Evolutionary conservation across 1,140 invertebrate genomes (phyloP).

Genomic region (Ceratina australensis): DNA sequence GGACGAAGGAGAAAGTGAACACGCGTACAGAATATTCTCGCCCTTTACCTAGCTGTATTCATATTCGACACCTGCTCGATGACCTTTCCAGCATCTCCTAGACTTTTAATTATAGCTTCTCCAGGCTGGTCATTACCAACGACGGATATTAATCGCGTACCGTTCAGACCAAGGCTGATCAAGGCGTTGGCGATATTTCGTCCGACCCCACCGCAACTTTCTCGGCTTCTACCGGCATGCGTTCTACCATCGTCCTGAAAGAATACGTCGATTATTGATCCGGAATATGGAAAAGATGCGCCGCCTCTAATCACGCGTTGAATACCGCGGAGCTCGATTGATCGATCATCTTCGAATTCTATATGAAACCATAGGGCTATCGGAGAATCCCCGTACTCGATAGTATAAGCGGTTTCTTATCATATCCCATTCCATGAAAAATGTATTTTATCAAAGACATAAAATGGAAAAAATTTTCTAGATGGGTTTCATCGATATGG

Average conservation of each 20-base stretch:
- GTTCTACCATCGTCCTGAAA: conserved; percentile 89
- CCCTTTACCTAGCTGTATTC: conserved; percentile 73
- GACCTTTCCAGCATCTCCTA: conserved; percentile 72
- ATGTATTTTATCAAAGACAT: background rate
- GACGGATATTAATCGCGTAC: conserved; percentile 87
- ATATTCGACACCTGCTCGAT: conserved; percentile 69
- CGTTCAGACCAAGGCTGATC: conserved; percentile 83
- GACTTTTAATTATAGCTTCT: conserved; percentile 78
- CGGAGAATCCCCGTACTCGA: too few species aligned
- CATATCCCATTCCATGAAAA: background rate
- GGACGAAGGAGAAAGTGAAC: background rate
- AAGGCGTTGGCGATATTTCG: conserved; percentile 94
- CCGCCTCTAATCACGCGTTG: conserved; percentile 36
- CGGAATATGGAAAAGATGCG: conserved; percentile 47
- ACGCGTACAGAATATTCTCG: background rate
- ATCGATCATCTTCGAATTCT: conserved; percentile 33
- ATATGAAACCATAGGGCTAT: conserved; percentile 10
- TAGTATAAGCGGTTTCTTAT: background rate
- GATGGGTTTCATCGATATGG: too few species aligned
- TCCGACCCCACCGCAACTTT: conserved; percentile 91
- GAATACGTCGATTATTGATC: conserved; percentile 48
- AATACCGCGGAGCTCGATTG: conserved; percentile 16
- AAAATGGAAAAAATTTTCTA: background rate
- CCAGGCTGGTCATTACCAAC: conserved; percentile 86
- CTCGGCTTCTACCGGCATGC: conserved; percentile 83